Evolutionary conservation across 2,113 vertebrate species (phyloP).

Genomic region (Cercopithecus mona): DNA sequence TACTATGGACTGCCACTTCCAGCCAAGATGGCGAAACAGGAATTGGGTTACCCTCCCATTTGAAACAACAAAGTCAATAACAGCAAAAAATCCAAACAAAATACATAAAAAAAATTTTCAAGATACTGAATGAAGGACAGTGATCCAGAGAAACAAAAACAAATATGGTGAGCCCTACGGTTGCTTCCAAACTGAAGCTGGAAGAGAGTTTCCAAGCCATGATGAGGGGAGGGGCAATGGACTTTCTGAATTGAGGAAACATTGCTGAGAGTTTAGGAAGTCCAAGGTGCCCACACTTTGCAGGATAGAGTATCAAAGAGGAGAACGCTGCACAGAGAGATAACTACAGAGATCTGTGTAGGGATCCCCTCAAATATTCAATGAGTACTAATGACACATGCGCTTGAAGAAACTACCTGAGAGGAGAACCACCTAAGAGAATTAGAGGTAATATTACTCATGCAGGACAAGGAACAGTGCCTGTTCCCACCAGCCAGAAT

Average conservation of each 20-base stretch:
- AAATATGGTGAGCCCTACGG: fast-evolving
- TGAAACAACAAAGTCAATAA: background rate
- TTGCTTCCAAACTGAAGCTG: background rate
- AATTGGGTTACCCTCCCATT: background rate
- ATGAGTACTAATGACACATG: background rate
- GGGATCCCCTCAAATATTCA: background rate
- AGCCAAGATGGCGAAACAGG: background rate
- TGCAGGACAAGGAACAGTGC: background rate
- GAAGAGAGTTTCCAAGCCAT: background rate
- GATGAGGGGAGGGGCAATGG: background rate
- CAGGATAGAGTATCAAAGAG: background rate
- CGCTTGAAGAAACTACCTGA: background rate
- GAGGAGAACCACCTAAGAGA: background rate
- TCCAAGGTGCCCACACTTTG: background rate
- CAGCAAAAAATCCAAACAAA: background rate
- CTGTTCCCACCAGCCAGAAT: background rate
- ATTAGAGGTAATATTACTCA: background rate
- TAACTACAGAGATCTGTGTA: background rate
- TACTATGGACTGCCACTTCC: background rate
- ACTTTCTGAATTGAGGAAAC: background rate
- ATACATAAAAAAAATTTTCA: background rate
- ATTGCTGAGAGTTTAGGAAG: background rate
- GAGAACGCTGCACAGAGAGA: background rate
- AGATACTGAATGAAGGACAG: background rate
- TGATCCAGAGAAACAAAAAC: background rate